Percentiles rank a stretch among this genome's conserved stretches.
Conservation (phyloP, 2,797 vertebrate genomes). For the Sebastes goodei region DNA sequence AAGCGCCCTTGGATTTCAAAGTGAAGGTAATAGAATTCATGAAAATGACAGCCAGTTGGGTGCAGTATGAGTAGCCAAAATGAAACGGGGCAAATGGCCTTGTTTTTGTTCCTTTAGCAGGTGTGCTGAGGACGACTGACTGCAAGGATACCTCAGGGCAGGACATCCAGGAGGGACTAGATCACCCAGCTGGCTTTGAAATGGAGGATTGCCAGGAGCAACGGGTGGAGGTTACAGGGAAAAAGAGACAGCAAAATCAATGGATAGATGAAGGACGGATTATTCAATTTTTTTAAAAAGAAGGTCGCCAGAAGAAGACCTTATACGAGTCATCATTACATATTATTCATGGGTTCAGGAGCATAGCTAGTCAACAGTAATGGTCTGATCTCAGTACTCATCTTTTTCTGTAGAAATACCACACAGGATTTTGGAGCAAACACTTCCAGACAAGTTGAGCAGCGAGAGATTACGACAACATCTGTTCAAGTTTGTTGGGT, state of each 20-base stretch:
- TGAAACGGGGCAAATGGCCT: neutral
- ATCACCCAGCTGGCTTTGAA: slow-evolving; percentile 9
- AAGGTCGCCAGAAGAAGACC: neutral
- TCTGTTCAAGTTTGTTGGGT: neutral
- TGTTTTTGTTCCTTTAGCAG: neutral
- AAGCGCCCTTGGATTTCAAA: neutral
- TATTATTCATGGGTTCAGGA: neutral
- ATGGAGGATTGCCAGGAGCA: neutral
- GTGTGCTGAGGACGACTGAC: neutral
- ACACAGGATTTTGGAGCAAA: slow-evolving; percentile 1
- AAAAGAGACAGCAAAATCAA: neutral
- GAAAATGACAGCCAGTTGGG: neutral
- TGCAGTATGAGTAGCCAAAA: neutral
- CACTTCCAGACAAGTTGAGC: slow-evolving; percentile 23
- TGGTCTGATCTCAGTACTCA: neutral
- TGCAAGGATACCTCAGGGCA: neutral
- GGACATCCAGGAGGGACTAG: neutral
- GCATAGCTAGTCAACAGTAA: neutral
- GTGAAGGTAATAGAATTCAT: neutral
- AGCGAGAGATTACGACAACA: slow-evolving; percentile 35
- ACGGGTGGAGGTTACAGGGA: neutral
- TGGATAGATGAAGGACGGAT: neutral
- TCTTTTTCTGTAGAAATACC: neutral
- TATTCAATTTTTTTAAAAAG: neutral
- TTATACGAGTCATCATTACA: neutral